phyloP scores from a whole-genome alignment of 2,888 invertebrate species.

The Odontocolon sp. region DNA sequence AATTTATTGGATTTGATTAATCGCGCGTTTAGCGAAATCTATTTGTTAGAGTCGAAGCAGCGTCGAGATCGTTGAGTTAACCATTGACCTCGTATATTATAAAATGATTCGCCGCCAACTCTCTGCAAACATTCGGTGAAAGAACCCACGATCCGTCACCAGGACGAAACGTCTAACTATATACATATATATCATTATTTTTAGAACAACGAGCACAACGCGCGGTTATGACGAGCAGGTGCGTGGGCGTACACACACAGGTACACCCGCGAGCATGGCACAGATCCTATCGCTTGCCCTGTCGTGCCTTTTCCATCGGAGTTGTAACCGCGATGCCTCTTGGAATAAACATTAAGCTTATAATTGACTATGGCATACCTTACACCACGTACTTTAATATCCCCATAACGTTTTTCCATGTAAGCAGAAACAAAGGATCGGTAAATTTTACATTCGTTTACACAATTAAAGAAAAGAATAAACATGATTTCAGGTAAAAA shows the following conservation, averaged over 20 bases:
- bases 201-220: conserved; percentile 24
- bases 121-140: neutral
- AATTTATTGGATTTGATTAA: neutral
- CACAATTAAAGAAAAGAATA: too few species aligned
- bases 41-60: neutral
- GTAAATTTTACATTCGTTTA: too few species aligned
- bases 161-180: neutral
- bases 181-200: conserved; percentile 23
- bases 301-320: neutral
- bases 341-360: conserved; percentile 17
- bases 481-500: too few species aligned
- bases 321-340: conserved; percentile 7
- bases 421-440: too few species aligned
- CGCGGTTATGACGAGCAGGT: conserved; percentile 33
- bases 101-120: neutral
- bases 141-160: neutral
- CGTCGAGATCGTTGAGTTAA: conserved; percentile 1
- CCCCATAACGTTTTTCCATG: too few species aligned
- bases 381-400: neutral
- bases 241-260: conserved; percentile 23
- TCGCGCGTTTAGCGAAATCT: neutral
- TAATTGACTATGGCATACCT: neutral
- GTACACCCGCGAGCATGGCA: conserved; percentile 18
- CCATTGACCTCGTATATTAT: neutral
- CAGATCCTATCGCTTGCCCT: conserved; percentile 18